Base-by-base conservation (phyloP, 2,888 invertebrate species). In the Drosophila testacea region DNA sequence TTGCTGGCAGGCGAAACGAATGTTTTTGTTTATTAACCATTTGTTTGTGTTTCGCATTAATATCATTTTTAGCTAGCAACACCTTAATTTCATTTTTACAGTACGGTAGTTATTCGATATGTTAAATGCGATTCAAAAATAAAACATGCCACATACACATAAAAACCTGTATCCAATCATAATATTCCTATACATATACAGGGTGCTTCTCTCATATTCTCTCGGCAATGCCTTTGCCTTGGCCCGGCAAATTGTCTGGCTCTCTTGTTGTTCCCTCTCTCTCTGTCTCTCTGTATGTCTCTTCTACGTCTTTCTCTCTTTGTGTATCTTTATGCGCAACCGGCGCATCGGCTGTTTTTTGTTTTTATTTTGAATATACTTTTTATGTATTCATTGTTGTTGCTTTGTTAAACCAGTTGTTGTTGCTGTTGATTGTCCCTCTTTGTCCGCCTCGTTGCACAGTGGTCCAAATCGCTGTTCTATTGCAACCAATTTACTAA, bases 311-410 rank as follows among this genome's bases (percentile, higher is more conserved):
- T 64, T 39, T 41, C 47, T 63, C 44, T 66, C 69, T 10, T 42
- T 63, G 39, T 47, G 54, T 65, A 46, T 64, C 11, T 22, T 34
- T 48, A 56, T 36, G 47, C 59, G 48, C 62, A 82, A 81, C 84
- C 84, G 84, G 89, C 84, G 89, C 89, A 86, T 88, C 87, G 79
- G 66, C 69, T 89, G 87, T 79, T 84, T 85, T 86, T 85, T 87
- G 84, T 79, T 89, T 84, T 89, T 79, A 89, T 84, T 83, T 89
- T 79, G 81, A 68, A 62, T 70, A 16, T 32, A 27, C 41, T 68
- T 64, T 51, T 59, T 60, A 22, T 55, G 48, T 63, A 52, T 51
- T 55, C 44, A 27, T 50, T 65, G 59, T 73, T 77, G 66, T 79
- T 73, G 64, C 60, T 59, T 73, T 75, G 64, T 71, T 39, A 71